Percentiles rank a stretch among this genome's conserved stretches.
Evolutionary conservation across 2,113 vertebrate genomes (phyloP).

Genomic region (Psettodes erumei): DNA sequence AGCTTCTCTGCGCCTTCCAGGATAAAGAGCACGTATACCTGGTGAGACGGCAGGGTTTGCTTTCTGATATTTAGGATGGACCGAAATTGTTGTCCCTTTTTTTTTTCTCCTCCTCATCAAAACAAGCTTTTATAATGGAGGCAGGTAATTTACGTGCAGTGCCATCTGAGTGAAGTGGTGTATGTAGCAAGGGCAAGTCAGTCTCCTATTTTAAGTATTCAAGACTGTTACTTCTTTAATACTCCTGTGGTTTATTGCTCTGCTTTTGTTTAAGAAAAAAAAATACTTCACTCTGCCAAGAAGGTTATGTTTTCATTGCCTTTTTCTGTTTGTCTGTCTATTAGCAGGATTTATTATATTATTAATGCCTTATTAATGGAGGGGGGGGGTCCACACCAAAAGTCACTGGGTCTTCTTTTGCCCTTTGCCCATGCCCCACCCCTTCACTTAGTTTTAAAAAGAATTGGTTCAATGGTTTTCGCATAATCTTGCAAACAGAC

Average conservation of each 20-base stretch:
- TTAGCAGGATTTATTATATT: too few species aligned
- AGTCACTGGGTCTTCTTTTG: too few species aligned
- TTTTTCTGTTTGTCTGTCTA: not conserved
- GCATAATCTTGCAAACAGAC: too few species aligned
- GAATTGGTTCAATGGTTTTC: too few species aligned
- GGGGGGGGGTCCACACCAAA: too few species aligned
- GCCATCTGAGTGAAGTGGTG: not conserved
- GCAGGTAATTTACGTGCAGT: not conserved
- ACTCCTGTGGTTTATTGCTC: not conserved
- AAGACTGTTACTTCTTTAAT: not conserved
- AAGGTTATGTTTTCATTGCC: not conserved
- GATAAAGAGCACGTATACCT: constrained; percentile 92
- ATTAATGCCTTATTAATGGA: too few species aligned
- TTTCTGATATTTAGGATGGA: not conserved
- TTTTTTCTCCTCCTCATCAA: not conserved
- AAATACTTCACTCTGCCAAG: too few species aligned
- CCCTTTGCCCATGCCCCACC: too few species aligned
- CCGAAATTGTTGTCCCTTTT: not conserved
- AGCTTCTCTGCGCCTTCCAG: constrained; percentile 93
- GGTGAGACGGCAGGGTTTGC: constrained; percentile 81
- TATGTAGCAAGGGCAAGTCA: too few species aligned
- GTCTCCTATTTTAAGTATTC: too few species aligned
- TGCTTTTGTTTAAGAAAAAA: not conserved
- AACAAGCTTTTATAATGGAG: not conserved
- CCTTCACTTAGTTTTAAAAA: too few species aligned